A percentile compares a stretch with the other conserved stretches of the same genome.
Evolutionary conservation across 1,140 invertebrate genomes (phyloP).

Genomic region (Brachionus sp.): DNA sequence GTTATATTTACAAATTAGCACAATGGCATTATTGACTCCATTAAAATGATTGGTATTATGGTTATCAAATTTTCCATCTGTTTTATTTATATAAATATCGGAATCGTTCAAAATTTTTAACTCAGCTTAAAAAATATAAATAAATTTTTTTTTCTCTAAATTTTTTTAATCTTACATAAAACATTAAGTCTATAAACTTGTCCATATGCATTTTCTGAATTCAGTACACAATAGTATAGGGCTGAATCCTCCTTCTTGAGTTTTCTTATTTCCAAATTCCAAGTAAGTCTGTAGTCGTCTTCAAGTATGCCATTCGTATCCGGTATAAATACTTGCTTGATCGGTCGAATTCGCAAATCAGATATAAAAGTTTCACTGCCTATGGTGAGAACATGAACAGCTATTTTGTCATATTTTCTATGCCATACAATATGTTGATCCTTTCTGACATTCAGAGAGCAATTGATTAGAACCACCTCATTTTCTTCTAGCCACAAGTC

Average conservation of each 20-base stretch:
- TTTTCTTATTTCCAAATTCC: conserved; percentile 42
- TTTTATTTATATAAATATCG: not conserved
- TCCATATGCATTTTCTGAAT: conserved; percentile 42
- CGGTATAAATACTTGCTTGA: not conserved
- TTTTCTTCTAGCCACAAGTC: conserved; percentile 27
- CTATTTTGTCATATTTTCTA: conserved; percentile 40
- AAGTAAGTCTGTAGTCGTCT: conserved; percentile 12
- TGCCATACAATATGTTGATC: conserved; percentile 45
- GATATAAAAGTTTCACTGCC: conserved; percentile 45
- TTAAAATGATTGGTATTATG: not conserved
- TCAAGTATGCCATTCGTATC: not conserved
- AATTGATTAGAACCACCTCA: conserved; percentile 6
- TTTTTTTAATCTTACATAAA: not conserved
- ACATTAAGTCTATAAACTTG: conserved; percentile 45
- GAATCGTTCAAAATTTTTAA: conserved; percentile 7
- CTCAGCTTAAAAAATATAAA: not conserved
- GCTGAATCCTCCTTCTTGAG: conserved; percentile 16
- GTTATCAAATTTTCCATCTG: not conserved
- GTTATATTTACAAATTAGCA: conserved; percentile 14
- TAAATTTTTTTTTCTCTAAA: not conserved
- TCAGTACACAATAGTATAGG: conserved; percentile 40
- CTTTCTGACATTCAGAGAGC: conserved; percentile 21
- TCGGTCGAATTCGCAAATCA: conserved; percentile 20
- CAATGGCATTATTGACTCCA: not conserved
- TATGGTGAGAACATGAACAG: conserved; percentile 38